These are phyloP conservation scores for Propsilocerus akamusi DNA, from an alignment of 1,140 invertebrate species.

Conservation along the genomic window DNA sequence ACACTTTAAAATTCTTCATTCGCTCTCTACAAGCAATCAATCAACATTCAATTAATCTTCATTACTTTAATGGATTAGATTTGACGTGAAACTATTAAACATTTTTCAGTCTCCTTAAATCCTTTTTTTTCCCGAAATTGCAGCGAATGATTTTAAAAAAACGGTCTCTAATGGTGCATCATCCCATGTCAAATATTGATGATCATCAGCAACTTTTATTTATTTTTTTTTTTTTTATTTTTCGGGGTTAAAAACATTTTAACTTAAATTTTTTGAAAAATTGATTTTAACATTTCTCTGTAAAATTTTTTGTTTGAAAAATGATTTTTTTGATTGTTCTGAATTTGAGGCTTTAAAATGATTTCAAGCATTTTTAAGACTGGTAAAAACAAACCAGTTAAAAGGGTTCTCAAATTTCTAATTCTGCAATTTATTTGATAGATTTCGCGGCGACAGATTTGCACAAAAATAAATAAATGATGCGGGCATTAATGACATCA, in stretches of 20 bases:
- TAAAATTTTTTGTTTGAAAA: background rate
- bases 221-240: background rate
- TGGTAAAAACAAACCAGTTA: no score
- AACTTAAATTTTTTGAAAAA: background rate
- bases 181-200: background rate
- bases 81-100: background rate
- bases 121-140: background rate
- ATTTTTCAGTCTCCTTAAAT: background rate
- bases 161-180: no score
- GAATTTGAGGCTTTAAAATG: no score
- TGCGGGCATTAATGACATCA: no score
- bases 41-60: slow-evolving; percentile 1
- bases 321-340: no score
- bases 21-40: background rate
- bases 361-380: no score
- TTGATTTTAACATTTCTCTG: background rate
- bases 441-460: no score
- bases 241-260: background rate
- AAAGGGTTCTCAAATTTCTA: no score
- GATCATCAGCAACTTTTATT: background rate
- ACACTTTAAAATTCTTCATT: no score
- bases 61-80: background rate
- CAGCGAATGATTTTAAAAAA: no score
- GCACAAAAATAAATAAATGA: no score
- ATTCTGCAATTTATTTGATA: no score